Evolutionary conservation across 37 sponge, comb jelly and placozoan genomes (phyloP), one percentile per base, ranked within the genome.

Genomic region (Oscarella lobularis): DNA sequence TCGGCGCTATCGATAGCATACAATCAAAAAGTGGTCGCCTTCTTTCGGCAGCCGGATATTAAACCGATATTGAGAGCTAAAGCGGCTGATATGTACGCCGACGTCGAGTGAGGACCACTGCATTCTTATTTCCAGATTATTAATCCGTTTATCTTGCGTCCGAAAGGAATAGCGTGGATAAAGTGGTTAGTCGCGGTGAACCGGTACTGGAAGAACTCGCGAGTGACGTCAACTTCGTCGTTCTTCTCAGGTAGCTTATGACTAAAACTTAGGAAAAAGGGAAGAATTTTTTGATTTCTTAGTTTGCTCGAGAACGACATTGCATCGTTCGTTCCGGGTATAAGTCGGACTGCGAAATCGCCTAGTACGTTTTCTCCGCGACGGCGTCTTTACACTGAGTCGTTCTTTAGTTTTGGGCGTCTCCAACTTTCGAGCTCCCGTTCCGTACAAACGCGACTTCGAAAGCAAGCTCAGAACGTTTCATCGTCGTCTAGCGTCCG

Each of bases 21-120:
- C 67, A 82, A 77, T 79, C 85, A 84, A 31, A 34, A 74, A 37
- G 89, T 90, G 71, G 79, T 87, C 5, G 66, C 36, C 37, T 90
- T 90, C 67, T 67, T 90, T 34, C 65, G 83, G 65, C 88, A 87
- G 75, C 83, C 91, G 0, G 41, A 84, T 55, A 76, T 90, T 4
- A 5, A 29, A 14, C 5, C 29, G 5, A 35, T 68, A 5, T 29
- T 68, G 29, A 5, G 33, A 20, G 31, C 4, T 32, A 68, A 68
- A 35, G 35, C 29, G 71, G 35, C 71, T 29, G 71, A 20, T 20
- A 14, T 68, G 6, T 9, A 48, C 60, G 20, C 14, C 20, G 20
- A 48, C 60, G 20, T 48, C 9, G 60, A 27, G 60, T 48, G 60
- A 48, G 60, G 9, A 20, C 60, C 60, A 48, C 14, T 48, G 60